Percentiles rank a stretch among this genome's conserved stretches.
Conservation (phyloP, 2,797 vertebrate species). For the Clarias laeviceps region DNA sequence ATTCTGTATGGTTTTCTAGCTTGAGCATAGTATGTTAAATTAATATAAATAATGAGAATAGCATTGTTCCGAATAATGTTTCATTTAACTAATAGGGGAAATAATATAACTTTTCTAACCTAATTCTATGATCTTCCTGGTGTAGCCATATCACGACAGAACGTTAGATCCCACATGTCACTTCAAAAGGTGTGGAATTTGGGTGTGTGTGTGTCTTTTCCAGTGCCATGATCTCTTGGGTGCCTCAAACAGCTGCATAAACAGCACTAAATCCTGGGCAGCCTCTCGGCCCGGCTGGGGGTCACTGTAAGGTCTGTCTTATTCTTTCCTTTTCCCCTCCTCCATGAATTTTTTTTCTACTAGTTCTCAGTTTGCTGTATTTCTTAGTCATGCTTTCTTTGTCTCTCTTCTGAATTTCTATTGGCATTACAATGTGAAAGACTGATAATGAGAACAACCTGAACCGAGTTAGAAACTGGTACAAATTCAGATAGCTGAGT, state of each 20-base stretch:
- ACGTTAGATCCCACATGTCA: slow-evolving; percentile 53
- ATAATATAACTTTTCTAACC: background rate
- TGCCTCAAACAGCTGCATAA: slow-evolving; percentile 60
- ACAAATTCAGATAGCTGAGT: background rate
- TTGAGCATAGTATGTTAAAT: background rate
- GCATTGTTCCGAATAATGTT: background rate
- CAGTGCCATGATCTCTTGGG: slow-evolving; percentile 53
- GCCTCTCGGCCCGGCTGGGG: slow-evolving; percentile 52
- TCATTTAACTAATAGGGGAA: background rate
- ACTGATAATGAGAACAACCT: background rate
- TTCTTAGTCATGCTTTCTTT: slow-evolving; percentile 40
- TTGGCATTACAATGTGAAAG: background rate
- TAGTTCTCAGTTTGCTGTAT: slow-evolving; percentile 21
- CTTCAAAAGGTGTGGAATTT: slow-evolving; percentile 57
- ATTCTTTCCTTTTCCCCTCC: slow-evolving; percentile 51
- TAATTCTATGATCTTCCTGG: slow-evolving; percentile 1
- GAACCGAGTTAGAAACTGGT: background rate
- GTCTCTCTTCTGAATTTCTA: background rate
- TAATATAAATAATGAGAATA: background rate
- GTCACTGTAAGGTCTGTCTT: slow-evolving; percentile 54
- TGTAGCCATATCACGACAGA: slow-evolving; percentile 37
- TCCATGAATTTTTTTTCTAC: slow-evolving; percentile 21
- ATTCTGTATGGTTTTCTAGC: background rate
- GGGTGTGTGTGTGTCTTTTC: slow-evolving; percentile 53
- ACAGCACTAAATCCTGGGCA: slow-evolving; percentile 58